Percentiles rank a stretch among this genome's conserved stretches.
Conservation (phyloP, 1,140 invertebrate species). For the Anagrus nilaparvatae region DNA sequence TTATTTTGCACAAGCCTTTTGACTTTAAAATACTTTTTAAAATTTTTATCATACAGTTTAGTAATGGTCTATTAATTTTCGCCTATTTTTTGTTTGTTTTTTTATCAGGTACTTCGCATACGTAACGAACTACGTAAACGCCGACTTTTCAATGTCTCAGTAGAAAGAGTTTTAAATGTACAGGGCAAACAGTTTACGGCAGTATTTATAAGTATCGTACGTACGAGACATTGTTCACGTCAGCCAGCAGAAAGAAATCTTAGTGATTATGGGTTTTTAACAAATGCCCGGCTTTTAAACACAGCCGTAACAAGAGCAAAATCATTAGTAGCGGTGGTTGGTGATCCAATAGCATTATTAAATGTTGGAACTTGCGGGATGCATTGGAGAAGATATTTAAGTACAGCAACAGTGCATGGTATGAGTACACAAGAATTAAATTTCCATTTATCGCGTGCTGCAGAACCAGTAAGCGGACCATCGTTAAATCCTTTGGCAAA, state of each 20-base stretch:
- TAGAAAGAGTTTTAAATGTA: slow-evolving; percentile 78
- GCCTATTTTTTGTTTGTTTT: too few species aligned
- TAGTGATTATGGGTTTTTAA: slow-evolving; percentile 75
- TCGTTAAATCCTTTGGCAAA: slow-evolving; percentile 73
- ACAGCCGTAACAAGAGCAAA: slow-evolving; percentile 81
- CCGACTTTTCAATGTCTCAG: slow-evolving; percentile 64
- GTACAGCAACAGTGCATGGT: slow-evolving; percentile 65
- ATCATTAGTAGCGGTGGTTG: slow-evolving; percentile 77
- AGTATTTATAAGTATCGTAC: slow-evolving; percentile 74
- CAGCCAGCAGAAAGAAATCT: slow-evolving; percentile 44
- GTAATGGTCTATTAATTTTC: too few species aligned
- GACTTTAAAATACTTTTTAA: too few species aligned
- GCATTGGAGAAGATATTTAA: slow-evolving; percentile 75
- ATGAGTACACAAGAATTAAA: slow-evolving; percentile 59
- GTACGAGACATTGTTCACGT: slow-evolving; percentile 62
- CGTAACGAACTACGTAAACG: slow-evolving; percentile 67
- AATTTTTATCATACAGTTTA: too few species aligned
- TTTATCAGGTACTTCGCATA: slow-evolving; percentile 67
- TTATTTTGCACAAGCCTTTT: too few species aligned
- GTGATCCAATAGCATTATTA: slow-evolving; percentile 76
- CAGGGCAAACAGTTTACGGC: slow-evolving; percentile 85
- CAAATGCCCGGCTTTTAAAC: slow-evolving; percentile 75
- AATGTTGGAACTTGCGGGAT: slow-evolving; percentile 62
- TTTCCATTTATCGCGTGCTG: slow-evolving; percentile 57
- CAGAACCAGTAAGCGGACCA: slow-evolving; percentile 34